Evolutionary conservation across 2,888 invertebrate genomes (phyloP), one percentile per base, ranked within the genome.

Genomic region (Agrotis exclamationis): DNA sequence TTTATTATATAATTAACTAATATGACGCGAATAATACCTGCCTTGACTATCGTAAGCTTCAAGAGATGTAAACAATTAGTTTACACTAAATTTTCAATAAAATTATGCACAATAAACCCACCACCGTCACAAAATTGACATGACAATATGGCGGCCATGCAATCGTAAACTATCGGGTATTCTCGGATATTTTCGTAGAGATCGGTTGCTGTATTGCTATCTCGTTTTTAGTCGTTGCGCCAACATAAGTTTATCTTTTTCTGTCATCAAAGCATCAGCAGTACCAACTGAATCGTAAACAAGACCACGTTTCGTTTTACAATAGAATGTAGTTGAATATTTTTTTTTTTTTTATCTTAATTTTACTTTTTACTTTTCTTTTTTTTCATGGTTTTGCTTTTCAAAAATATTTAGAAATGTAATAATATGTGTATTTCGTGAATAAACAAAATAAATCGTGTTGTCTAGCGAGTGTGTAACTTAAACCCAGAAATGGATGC

Each of bases 81-180:
- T 88, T 85, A 87, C 81, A 79, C 84, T 79, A 86, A 80, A 87
- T 88, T 88, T 83, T 80, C 71, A 76, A 73, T 84, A 87, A 82
- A 78, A 84, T 86, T 82, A 86, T 84, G 86, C 90, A 91, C 90
- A 92, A 90, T 83, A 85, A 86, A 89, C 85, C 86, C 86, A 89
- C 89, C 90, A 92, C 93, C 90, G 89, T 91, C 91, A 92, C 87
- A 91, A 92, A 92, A 93, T 90, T 95, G 94, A 94, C 94, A 95
- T 91, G 88, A 93, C 94, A 95, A 95, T 90, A 95, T 96, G 95
- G 95, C 95, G 94, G 87, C 92, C 89, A 73, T 80, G 90, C 89
- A 88, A 84, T 92, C 90, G 90, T 81, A 69, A 72, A 58, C 59
- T 79, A 83, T 91, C 92, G 92, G 83, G 66, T 6, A 62, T 45